Evolutionary conservation across 2,113 vertebrate genomes (phyloP).

Genomic region (Gorsachius goisagi): DNA sequence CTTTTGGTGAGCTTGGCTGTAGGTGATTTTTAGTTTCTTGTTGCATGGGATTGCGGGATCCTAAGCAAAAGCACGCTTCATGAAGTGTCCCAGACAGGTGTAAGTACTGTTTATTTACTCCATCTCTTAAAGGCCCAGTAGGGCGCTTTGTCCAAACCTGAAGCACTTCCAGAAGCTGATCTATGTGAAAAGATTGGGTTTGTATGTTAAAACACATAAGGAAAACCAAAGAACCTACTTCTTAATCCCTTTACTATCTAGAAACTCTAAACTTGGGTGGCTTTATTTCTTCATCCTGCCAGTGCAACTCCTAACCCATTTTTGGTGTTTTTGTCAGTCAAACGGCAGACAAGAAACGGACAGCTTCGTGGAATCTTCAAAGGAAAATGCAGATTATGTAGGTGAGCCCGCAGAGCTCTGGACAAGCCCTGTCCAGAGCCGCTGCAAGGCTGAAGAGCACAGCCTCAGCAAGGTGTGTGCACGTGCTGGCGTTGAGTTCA

Average conservation of each 20-base stretch:
- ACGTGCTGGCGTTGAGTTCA: background rate
- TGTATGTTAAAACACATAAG: background rate
- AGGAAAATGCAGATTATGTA: accelerated
- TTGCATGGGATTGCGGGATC: background rate
- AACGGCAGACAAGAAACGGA: background rate
- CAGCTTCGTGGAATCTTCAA: background rate
- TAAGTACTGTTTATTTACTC: background rate
- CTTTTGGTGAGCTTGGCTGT: background rate
- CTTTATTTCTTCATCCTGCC: background rate
- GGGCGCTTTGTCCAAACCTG: background rate
- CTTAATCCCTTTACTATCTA: background rate
- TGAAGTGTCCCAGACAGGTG: background rate
- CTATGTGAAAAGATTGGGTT: background rate
- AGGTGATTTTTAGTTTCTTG: background rate
- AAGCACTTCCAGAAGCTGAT: background rate
- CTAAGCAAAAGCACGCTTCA: background rate
- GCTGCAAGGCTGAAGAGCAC: background rate
- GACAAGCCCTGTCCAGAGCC: background rate
- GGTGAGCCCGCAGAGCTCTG: background rate
- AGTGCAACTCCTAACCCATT: background rate
- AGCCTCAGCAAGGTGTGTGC: background rate
- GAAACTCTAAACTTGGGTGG: background rate
- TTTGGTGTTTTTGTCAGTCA: background rate
- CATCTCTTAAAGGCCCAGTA: background rate
- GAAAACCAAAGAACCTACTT: background rate